Conservation (phyloP, 1,140 invertebrate species). For the Gryon sp. region DNA sequence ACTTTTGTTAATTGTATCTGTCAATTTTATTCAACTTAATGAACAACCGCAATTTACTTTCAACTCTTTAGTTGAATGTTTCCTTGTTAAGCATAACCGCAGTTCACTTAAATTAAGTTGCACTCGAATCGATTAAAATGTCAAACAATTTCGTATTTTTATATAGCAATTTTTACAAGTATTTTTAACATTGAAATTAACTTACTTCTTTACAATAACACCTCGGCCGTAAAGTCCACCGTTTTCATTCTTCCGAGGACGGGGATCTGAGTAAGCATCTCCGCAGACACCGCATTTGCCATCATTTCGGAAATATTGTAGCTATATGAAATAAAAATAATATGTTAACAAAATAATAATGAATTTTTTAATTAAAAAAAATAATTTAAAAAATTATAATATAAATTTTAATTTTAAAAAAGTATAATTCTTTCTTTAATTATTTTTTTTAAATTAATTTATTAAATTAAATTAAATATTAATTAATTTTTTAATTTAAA, state of each 20-base stretch:
- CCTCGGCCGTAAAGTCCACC: constrained; percentile 82
- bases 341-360: too few relatives aligned
- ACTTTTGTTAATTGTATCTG: too few relatives aligned
- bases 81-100: constrained; percentile 6
- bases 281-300: constrained; percentile 83
- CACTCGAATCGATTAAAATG: background rate
- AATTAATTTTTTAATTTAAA: too few relatives aligned
- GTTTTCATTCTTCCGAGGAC: constrained; percentile 83
- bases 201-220: constrained; percentile 77
- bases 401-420: too few relatives aligned
- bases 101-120: background rate
- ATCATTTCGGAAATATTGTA: constrained; percentile 77
- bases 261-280: constrained; percentile 77
- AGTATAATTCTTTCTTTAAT: too few relatives aligned
- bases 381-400: constrained; percentile 3
- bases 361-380: too few relatives aligned
- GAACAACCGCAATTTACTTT: constrained; percentile 13
- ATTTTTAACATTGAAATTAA: background rate
- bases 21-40: constrained; percentile 11
- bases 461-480: constrained; percentile 9
- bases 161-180: background rate
- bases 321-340: constrained; percentile 30
- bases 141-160: constrained; percentile 1
- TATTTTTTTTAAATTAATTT: too few relatives aligned
- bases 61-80: constrained; percentile 9